Base-by-base conservation (phyloP, 2,113 vertebrate species). In the Gadus macrocephalus region DNA sequence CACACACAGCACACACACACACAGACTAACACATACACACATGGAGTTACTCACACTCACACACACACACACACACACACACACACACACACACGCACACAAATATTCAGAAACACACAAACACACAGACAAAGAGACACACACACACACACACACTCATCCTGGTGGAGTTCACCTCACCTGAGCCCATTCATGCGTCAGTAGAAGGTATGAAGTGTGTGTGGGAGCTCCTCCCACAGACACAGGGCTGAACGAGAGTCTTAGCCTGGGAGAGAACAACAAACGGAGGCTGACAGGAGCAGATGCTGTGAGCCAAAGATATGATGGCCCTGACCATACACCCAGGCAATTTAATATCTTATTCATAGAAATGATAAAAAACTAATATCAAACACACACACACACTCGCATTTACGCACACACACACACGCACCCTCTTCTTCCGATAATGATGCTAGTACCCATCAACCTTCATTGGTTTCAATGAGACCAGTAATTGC, bases 401-500 rank as follows among this genome's bases (percentile, higher is more conserved):
- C 62, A 28, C 31, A 35, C 31, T 5, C 31, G 6, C 31, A 35
- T 4, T 5, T 7, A 35, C 31, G 1, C 31, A 35, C 31, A 4
- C 31, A 35, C 31, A 35, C 31, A 35, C 31, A 35, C 31, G 4
- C 4, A 35, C 31, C 4, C 31, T 5, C 31, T 35, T 63, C 22
- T 19, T 19, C 20, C 15, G 16, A 17, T 31, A 64, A n/a, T 3
- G 8, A 9, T 60, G 58, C 15, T 15, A 65, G 66, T 67, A 77
- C 61, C 77, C 71, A 80, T 77, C 65, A 60, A 19, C 70, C 81
- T 82, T 84, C 83, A 86, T 89, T 87, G 84, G 79, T 83, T 83
- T 79, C 73, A 71, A 74, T 28, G 71, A 77, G 78, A 87, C 78
- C 76, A 78, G 80, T 82, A 76, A 86, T 89, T 87, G 84, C 70